These are phyloP conservation scores for Dendrophyllia cribrosa DNA, from an alignment of 64 coral and sea anemone genomes.

Conservation along the genomic window DNA sequence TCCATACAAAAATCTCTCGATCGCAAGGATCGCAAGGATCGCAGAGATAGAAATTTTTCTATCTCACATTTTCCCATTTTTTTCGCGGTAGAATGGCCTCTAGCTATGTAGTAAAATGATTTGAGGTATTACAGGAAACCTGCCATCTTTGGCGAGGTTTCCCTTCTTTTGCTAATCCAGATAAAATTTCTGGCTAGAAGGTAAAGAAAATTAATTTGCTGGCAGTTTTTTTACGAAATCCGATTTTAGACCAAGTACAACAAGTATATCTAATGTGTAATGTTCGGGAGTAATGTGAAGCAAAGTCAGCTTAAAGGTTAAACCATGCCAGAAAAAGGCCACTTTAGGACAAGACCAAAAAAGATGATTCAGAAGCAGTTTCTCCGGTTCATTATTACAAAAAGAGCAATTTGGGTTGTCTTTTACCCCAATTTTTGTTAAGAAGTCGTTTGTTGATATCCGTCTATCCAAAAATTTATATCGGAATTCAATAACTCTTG, in stretches of 20 bases:
- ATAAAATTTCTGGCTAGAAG: slow-evolving; percentile 8
- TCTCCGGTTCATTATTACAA: slow-evolving; percentile 28
- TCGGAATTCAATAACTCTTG: too few relatives aligned
- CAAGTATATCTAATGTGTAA: neutral
- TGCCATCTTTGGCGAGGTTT: neutral
- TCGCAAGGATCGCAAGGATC: too few relatives aligned
- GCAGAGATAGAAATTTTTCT: too few relatives aligned
- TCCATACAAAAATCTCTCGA: too few relatives aligned
- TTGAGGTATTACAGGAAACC: neutral
- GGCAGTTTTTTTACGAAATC: neutral
- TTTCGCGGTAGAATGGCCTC: neutral
- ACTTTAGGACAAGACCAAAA: slow-evolving; percentile 21
- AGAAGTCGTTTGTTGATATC: slow-evolving; percentile 18
- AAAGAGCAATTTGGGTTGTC: slow-evolving; percentile 29
- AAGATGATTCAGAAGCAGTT: slow-evolving; percentile 22
- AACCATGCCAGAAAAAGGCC: slow-evolving; percentile 1
- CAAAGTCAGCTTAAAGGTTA: neutral
- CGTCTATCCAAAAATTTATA: slow-evolving; percentile 29
- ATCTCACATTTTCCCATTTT: neutral
- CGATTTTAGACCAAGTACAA: neutral
- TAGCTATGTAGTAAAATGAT: neutral
- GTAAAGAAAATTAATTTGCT: neutral
- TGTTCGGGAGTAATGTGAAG: neutral
- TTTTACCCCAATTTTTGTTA: slow-evolving; percentile 17
- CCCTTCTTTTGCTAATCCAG: slow-evolving; percentile 10